phyloP scores from a whole-genome alignment of 2,888 invertebrate genomes.

The Cactoblastis cactorum region DNA sequence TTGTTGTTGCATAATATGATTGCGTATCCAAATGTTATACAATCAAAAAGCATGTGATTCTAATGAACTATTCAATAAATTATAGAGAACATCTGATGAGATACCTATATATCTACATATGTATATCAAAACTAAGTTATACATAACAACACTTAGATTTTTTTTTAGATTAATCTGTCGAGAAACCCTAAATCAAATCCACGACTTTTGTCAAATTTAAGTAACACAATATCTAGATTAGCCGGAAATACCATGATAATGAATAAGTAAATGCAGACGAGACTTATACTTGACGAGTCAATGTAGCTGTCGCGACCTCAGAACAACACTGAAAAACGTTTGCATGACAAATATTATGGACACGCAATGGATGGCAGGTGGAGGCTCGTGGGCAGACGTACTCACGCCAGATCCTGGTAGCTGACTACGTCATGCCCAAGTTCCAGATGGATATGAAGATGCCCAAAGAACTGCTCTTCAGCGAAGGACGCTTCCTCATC shows the following conservation, averaged over 20 bases:
- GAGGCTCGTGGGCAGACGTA: conserved; percentile 78
- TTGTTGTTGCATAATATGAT: not conserved
- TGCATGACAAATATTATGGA: conserved; percentile 24
- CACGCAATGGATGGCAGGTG: conserved; percentile 42
- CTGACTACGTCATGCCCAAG: conserved; percentile 95
- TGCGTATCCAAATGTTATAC: not conserved
- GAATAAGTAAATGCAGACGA: conserved; percentile 2
- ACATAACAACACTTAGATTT: too few relatives aligned
- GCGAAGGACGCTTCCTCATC: conserved; percentile 87
- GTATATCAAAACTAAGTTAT: too few relatives aligned
- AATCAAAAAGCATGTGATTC: too few relatives aligned
- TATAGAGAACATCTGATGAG: too few relatives aligned
- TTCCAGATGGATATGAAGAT: conserved; percentile 93
- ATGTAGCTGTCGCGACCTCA: not conserved
- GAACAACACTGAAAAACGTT: conserved; percentile 20
- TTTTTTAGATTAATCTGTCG: too few relatives aligned
- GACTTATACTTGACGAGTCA: conserved; percentile 2
- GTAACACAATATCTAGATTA: not conserved
- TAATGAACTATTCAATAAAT: too few relatives aligned
- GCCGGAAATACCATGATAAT: not conserved
- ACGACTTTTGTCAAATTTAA: too few relatives aligned
- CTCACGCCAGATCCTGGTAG: conserved; percentile 87
- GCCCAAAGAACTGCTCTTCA: conserved; percentile 89
- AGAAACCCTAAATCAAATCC: too few relatives aligned
- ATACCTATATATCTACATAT: too few relatives aligned